Base-by-base conservation (phyloP, 2,888 invertebrate genomes). In the Parapristionchus giblindavisi region DNA sequence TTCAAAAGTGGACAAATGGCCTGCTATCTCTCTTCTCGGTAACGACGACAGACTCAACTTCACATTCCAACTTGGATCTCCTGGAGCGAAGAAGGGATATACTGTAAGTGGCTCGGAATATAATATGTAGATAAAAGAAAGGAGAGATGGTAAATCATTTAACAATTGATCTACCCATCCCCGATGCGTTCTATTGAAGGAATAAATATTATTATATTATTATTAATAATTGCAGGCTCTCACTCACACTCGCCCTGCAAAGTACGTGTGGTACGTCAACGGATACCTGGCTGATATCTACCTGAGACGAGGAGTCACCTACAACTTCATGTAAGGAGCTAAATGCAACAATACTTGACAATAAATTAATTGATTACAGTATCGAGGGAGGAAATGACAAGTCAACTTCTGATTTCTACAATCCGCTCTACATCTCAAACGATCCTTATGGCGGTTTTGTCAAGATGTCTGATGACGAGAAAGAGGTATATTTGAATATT, bases 221-320 rank as follows among this genome's bases (percentile, higher is more conserved):
- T 58, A 29, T 65, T 8, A 43, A 17, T 11, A 36, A 24, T 61
- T 79, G 17, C 75, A 80, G 79, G 78, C 71, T 51, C 76, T 82
- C 76, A 54, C 83, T 77, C 83, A 84, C 32, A 75, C 83, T 4
- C 82, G 86, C 8, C 86, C 89, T 4, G 87, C 92, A 82, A 93
- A 92, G 0, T 90, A 93, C 58, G 93, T 94, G 17, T 96, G 95
- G 94, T 96, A 95, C 89, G 93, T 96, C 78, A 95, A 96, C 89
- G 96, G 96, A 0, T 92, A 92, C 86, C 90, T 96, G 84, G 92
- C 93, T 68, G 94, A 95, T 89, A 90, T 96, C 78, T 94, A 93
- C 91, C 90, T 96, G 83, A 91, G 94, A 77, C 90, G 96, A 73
- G 95, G 95, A 0, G 90, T 94, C 75, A 92, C 92, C 0, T 96